Percentiles rank a stretch among this genome's conserved stretches.
phyloP scores from a whole-genome alignment of 2,113 vertebrate species.

The Kryptolebias marmoratus region DNA sequence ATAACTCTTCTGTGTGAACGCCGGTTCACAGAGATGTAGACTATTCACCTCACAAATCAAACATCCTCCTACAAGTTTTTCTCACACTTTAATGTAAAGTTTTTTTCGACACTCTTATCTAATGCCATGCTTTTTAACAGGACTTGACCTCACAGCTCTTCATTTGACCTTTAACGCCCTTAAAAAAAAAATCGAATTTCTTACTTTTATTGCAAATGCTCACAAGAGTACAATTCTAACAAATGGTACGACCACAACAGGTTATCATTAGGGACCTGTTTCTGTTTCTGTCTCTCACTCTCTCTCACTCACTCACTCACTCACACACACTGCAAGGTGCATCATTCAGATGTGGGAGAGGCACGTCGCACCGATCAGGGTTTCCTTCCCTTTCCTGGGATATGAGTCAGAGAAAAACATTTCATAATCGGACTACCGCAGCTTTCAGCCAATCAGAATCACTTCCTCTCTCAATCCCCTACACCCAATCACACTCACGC shows the following conservation, averaged over 20 bases:
- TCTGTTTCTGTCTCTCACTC: not conserved
- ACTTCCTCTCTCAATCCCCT: constrained; percentile 34
- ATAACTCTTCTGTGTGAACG: too few species aligned
- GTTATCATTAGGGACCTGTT: not conserved
- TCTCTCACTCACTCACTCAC: not conserved
- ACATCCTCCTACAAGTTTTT: constrained; percentile 9
- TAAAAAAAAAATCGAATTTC: not conserved
- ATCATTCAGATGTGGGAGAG: constrained; percentile 25
- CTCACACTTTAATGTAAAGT: not conserved
- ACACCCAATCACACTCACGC: not conserved
- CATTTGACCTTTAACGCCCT: not conserved
- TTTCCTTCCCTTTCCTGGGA: constrained; percentile 41
- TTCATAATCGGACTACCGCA: constrained; percentile 27
- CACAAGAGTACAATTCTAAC: too few species aligned
- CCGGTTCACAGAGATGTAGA: too few species aligned
- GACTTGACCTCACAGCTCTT: not conserved
- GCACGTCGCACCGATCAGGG: constrained; percentile 19
- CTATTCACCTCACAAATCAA: not conserved
- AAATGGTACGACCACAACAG: too few species aligned
- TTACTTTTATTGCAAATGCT: constrained; percentile 21
- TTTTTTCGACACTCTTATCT: not conserved
- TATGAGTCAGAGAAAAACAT: constrained; percentile 57
- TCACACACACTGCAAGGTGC: not conserved
- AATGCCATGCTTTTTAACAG: not conserved
- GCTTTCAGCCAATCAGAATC: constrained; percentile 40